Evolutionary conservation across 1,140 invertebrate genomes (phyloP).

Genomic region (Metopolophium dirhodum): DNA sequence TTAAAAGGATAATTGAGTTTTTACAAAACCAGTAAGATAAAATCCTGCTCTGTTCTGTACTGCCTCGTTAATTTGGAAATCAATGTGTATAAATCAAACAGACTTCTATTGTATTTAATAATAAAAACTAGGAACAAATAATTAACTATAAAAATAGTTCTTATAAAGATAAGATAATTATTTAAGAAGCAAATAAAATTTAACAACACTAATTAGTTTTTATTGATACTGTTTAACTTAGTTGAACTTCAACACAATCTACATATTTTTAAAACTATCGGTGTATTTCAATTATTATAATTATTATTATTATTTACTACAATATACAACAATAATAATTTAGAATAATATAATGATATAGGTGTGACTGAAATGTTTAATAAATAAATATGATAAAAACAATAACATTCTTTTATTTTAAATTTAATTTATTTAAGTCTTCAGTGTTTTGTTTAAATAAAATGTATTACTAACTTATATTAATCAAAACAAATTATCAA

Average conservation of each 20-base stretch:
- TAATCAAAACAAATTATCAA: neutral
- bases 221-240: neutral
- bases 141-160: neutral
- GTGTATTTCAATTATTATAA: neutral
- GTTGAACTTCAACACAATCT: neutral
- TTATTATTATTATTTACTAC: neutral
- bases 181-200: neutral
- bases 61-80: too few species aligned
- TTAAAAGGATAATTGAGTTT: neutral
- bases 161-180: neutral
- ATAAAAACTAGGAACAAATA: neutral
- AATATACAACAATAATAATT: neutral
- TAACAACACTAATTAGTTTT: neutral
- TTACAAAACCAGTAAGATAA: too few species aligned
- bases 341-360: neutral
- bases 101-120: neutral
- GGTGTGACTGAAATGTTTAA: neutral
- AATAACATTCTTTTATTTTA: neutral
- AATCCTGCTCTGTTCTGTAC: too few species aligned
- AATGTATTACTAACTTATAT: neutral
- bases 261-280: neutral
- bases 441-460: neutral
- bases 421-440: neutral
- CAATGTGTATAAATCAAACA: neutral
- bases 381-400: neutral